Conservation (phyloP, 92 coral and sea anemone species). For the Zoanthus sociatus region DNA sequence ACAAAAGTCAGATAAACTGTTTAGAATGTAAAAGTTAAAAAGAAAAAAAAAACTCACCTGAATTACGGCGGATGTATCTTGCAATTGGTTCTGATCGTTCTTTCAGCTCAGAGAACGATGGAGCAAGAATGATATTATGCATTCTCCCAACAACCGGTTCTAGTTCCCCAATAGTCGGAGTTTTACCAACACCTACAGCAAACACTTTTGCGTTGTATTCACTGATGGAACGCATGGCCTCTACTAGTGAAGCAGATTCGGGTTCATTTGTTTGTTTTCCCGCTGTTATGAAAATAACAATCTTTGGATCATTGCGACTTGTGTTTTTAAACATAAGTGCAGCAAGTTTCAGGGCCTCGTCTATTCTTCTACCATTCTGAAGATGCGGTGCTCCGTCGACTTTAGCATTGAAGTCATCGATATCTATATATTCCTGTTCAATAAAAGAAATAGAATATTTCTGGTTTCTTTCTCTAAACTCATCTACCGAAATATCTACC, state of each 20-base stretch:
- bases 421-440: conserved; percentile 28
- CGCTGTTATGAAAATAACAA: conserved; percentile 24
- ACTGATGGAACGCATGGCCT: conserved; percentile 2
- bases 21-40: not conserved
- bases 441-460: not conserved
- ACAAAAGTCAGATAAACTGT: too few species aligned
- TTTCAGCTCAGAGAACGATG: conserved; percentile 22
- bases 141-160: conserved; percentile 11
- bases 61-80: conserved; percentile 22
- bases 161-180: not conserved
- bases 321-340: not conserved
- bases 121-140: conserved; percentile 24
- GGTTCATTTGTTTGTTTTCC: conserved; percentile 33
- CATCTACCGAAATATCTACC: not conserved
- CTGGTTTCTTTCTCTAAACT: not conserved
- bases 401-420: conserved; percentile 26
- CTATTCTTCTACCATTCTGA: conserved; percentile 68
- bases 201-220: conserved; percentile 17
- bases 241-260: not conserved
- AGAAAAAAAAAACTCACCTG: conserved; percentile 8
- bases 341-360: conserved; percentile 69
- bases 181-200: conserved; percentile 37
- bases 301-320: conserved; percentile 21
- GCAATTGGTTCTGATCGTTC: conserved; percentile 26
- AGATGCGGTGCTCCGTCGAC: conserved; percentile 30